phyloP scores from a whole-genome alignment of 2,113 vertebrate genomes.

The Siniperca knerii region DNA sequence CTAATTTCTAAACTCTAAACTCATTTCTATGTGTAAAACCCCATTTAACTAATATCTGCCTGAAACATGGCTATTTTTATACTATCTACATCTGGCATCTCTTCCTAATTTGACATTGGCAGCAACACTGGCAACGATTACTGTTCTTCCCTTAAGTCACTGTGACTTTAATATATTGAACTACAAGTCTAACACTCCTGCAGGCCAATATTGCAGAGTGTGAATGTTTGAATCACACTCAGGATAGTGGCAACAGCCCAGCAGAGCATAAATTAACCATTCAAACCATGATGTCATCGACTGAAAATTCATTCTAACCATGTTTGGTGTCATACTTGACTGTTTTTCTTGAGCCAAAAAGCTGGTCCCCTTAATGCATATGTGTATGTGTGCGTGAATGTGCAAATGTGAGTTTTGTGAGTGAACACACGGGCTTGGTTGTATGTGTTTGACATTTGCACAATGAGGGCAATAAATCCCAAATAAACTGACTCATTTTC shows the following conservation, averaged over 20 bases:
- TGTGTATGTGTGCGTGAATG: constrained; percentile 32
- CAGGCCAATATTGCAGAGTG: constrained; percentile 28
- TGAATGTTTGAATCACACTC: constrained; percentile 42
- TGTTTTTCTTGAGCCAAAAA: constrained; percentile 65
- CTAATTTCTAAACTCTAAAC: neutral
- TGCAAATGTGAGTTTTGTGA: constrained; percentile 26
- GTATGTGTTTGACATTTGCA: constrained; percentile 69
- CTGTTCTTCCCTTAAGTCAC: constrained; percentile 20
- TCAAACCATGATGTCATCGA: constrained; percentile 45
- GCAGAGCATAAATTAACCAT: constrained; percentile 34
- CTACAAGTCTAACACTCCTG: constrained; percentile 33
- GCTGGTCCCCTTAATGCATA: constrained; percentile 46
- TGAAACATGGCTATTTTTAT: constrained; percentile 22
- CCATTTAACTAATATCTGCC: neutral
- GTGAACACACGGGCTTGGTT: constrained; percentile 52
- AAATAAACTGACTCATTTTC: constrained; percentile 95
- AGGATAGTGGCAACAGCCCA: constrained; percentile 32
- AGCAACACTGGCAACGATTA: constrained; percentile 15
- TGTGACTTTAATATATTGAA: constrained; percentile 34
- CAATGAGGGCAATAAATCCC: constrained; percentile 72
- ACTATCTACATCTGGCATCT: constrained; percentile 8
- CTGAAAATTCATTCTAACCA: constrained; percentile 36
- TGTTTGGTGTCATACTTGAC: constrained; percentile 49
- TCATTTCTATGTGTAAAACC: neutral
- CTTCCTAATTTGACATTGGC: constrained; percentile 23